Conservation (phyloP, 1,140 invertebrate species). For the Coenobita brevimanus region DNA sequence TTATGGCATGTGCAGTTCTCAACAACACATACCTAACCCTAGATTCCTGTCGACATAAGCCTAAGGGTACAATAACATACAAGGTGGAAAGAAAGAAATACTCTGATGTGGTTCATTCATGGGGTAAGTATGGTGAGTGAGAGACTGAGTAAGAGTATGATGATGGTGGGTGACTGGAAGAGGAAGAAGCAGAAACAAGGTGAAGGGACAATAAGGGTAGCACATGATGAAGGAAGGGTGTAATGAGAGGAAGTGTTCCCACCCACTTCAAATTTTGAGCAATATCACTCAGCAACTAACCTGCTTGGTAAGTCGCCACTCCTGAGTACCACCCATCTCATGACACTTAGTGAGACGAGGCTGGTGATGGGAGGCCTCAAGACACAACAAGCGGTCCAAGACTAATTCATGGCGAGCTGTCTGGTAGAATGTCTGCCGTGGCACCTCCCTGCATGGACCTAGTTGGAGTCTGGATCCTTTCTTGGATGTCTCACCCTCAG, state of each 20-base stretch:
- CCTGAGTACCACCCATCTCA: constrained; percentile 90
- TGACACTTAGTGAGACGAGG: constrained; percentile 91
- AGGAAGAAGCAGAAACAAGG: too few species aligned
- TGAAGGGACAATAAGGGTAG: too few species aligned
- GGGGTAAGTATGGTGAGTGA: too few species aligned
- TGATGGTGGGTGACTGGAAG: too few species aligned
- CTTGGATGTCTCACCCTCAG: constrained; percentile 85
- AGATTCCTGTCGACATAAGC: too few species aligned
- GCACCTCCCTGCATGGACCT: constrained; percentile 77
- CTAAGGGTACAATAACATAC: too few species aligned
- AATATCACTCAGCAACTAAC: constrained; percentile 74
- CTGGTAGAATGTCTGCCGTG: constrained; percentile 75
- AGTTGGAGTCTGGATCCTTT: constrained; percentile 84
- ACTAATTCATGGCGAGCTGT: constrained; percentile 90
- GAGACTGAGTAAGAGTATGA: too few species aligned
- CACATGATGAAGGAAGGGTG: background rate
- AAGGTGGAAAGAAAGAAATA: too few species aligned
- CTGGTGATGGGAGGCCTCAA: constrained; percentile 81
- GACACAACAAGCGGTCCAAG: constrained; percentile 86
- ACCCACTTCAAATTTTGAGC: background rate
- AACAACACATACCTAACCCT: too few species aligned
- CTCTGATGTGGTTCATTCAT: too few species aligned
- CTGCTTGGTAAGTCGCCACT: constrained; percentile 85
- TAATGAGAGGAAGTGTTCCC: too few species aligned
- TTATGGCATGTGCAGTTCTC: too few species aligned